Percentiles rank a stretch among this genome's conserved stretches.
These are phyloP conservation scores for Onychomys arenicola DNA, from an alignment of 2,797 vertebrate genomes.

Conservation along the genomic window DNA sequence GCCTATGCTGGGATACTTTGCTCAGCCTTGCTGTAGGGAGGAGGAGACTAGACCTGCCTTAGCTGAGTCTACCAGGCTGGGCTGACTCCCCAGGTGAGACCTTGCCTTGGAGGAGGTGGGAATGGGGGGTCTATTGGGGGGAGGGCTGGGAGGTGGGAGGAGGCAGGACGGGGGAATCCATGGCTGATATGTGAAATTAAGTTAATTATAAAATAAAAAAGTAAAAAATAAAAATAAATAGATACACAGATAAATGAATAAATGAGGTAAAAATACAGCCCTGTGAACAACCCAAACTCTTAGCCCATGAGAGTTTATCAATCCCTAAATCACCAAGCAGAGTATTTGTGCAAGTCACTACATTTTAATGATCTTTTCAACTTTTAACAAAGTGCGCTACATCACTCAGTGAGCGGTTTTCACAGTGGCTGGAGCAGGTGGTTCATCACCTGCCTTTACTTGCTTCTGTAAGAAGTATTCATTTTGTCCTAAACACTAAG, in stretches of 20 bases:
- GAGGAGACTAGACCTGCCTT: too few relatives aligned
- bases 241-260: neutral
- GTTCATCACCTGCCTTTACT: neutral
- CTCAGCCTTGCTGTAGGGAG: too few relatives aligned
- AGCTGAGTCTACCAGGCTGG: too few relatives aligned
- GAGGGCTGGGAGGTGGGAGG: too few relatives aligned
- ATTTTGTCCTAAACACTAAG: neutral
- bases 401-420: neutral
- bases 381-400: neutral
- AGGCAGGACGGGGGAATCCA: too few relatives aligned
- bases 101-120: too few relatives aligned
- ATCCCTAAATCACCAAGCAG: slow-evolving; percentile 8
- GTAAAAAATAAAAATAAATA: too few relatives aligned
- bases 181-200: too few relatives aligned
- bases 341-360: neutral
- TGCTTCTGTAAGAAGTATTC: neutral
- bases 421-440: neutral
- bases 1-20: too few relatives aligned
- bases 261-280: neutral
- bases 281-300: neutral
- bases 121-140: too few relatives aligned
- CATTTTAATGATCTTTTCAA: slow-evolving; percentile 27
- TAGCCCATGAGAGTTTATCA: neutral
- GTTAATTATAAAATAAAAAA: too few relatives aligned
- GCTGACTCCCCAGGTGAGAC: too few relatives aligned